Conservation (phyloP, 2,888 invertebrate species). For the Dynastes grantii region DNA sequence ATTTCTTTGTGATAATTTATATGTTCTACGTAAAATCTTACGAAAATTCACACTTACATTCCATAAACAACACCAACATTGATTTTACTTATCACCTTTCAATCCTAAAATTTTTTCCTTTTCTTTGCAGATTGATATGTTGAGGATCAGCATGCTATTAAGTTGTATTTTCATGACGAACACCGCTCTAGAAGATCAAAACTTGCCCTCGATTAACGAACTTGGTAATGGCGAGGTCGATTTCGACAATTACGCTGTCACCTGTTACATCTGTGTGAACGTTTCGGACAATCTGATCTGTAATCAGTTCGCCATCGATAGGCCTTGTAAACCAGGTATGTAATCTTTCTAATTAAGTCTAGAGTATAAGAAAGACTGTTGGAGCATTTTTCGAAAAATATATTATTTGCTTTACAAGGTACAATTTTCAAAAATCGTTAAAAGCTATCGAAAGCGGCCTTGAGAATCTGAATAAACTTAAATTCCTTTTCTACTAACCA, state of each 20-base stretch:
- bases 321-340: constrained; percentile 74
- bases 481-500: too few relatives aligned
- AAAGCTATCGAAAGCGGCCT: too few relatives aligned
- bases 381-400: too few relatives aligned
- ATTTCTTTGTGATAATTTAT: too few relatives aligned
- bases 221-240: constrained; percentile 57
- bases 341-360: not conserved
- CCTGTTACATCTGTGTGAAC: constrained; percentile 78
- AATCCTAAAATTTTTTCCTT: not conserved
- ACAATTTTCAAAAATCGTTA: too few relatives aligned
- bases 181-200: constrained; percentile 63
- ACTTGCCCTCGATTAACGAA: constrained; percentile 54
- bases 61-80: too few relatives aligned
- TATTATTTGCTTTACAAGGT: too few relatives aligned
- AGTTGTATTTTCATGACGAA: constrained; percentile 71
- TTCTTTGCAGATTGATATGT: constrained; percentile 69
- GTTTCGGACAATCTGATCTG: constrained; percentile 78
- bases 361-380: too few relatives aligned
- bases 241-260: constrained; percentile 70
- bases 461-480: too few relatives aligned
- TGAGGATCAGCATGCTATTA: constrained; percentile 69
- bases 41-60: too few relatives aligned
- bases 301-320: constrained; percentile 77
- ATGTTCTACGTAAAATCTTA: too few relatives aligned
- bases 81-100: too few relatives aligned